Evolutionary conservation across 1,140 invertebrate genomes (phyloP), one percentile per base, ranked within the genome.

Genomic region (Nasonia giraulti): DNA sequence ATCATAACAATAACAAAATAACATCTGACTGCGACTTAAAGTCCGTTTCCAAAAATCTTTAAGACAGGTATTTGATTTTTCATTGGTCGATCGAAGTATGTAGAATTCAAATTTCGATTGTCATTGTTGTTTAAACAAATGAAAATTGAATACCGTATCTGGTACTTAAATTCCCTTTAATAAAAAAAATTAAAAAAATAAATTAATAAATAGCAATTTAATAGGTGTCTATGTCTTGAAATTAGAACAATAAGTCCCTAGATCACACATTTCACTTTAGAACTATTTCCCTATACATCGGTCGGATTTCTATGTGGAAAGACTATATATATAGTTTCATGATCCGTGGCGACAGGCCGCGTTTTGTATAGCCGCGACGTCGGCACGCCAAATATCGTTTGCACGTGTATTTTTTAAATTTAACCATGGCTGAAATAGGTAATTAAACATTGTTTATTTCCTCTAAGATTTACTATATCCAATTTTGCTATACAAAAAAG

Each of bases 361-460:
- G 68, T 71, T 31, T 62, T 62, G 2, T 62, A 27, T 27, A 62
- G 17, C 44, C 12, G 50, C 77, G 79, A 69, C 79, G 66, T 80
- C 66, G 76, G 74, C 31, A 75, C 2, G 33, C 37, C 44, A 66
- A 80, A 75, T 27, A 40, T 76, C 33, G 14, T 80, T 74, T 77
- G 71, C 88, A 89, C 87, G 87, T 89, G 89, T 89, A 86, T 55
- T 80, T 47, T 82, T 27, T 71, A 77, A 80, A 75, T 17, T 87
- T 85, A 50, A 91, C 83, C 87, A 91, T 92, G 91, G 90, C 90
- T 89, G 91, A 92, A 89, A 89, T 88, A n/a, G 91, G 90, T 91
- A 90, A 91, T 80, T 90, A 83, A 78, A 86, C 37, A 77, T 79
- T 84, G 27, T 69, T 74, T 77, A 84, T 68, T 74, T 80, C 31